phyloP scores from a whole-genome alignment of 2,113 vertebrate species.

The Tichodroma muraria region DNA sequence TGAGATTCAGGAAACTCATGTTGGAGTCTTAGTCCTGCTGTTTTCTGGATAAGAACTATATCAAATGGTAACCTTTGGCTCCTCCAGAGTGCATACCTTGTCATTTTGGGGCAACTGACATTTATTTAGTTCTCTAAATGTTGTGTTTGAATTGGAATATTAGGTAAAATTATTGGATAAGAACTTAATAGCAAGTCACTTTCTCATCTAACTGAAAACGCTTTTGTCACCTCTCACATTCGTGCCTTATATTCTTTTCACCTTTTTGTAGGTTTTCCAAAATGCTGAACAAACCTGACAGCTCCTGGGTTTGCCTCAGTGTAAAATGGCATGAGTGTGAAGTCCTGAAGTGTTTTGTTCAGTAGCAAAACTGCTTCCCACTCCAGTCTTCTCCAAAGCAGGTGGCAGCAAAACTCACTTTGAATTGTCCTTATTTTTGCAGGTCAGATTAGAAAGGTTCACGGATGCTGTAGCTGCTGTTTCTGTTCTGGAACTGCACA shows the following conservation, averaged over 20 bases:
- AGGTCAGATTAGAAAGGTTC: background rate
- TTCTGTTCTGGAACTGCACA: background rate
- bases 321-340: accelerated
- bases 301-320: background rate
- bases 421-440: background rate
- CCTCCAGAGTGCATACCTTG: background rate
- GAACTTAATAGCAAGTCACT: background rate
- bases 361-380: background rate
- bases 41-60: background rate
- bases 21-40: background rate
- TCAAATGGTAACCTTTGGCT: background rate
- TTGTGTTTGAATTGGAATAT: background rate
- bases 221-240: background rate
- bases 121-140: background rate
- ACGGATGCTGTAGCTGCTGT: background rate
- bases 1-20: background rate
- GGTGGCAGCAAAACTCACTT: background rate
- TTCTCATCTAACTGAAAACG: background rate
- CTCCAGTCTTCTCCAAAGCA: background rate
- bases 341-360: background rate
- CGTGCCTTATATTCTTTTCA: background rate
- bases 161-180: background rate
- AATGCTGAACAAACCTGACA: background rate
- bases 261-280: background rate
- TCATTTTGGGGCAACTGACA: background rate